Conservation (phyloP, 2,113 vertebrate species). For the Prietella phreatophila region DNA sequence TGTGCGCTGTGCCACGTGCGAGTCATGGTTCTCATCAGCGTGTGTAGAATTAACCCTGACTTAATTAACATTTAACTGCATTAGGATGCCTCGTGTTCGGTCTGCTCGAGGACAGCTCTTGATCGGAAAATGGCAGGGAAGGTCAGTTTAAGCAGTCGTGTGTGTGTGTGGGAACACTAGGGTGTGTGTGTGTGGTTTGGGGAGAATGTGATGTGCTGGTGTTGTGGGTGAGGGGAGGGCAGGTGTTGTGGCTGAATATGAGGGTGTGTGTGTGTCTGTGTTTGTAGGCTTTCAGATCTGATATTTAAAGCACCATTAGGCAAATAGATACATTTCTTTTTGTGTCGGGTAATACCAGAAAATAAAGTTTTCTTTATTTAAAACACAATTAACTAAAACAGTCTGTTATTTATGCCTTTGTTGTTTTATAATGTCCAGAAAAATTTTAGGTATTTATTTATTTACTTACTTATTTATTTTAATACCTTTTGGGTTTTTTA, state of each 20-base stretch:
- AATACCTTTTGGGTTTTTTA: neutral
- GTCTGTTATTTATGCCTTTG: neutral
- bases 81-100: conserved; percentile 24
- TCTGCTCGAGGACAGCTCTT: conserved; percentile 6
- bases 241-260: conserved; percentile 67
- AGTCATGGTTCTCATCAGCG: conserved; percentile 18
- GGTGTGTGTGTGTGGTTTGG: conserved; percentile 51
- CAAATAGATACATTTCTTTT: neutral
- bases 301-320: neutral
- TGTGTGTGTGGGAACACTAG: conserved; percentile 16
- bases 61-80: conserved; percentile 29
- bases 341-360: neutral
- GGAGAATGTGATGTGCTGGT: conserved; percentile 52
- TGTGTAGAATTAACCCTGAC: conserved; percentile 16
- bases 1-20: neutral
- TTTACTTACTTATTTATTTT: too few species aligned
- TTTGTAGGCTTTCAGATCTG: neutral
- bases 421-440: neutral
- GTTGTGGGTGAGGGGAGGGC: conserved; percentile 65
- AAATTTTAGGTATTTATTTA: too few species aligned
- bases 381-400: too few species aligned
- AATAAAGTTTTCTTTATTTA: too few species aligned
- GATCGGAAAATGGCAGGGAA: conserved; percentile 1
- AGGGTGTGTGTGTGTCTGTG: neutral
- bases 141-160: conserved; percentile 27